Percentiles rank a stretch among this genome's conserved stretches.
phyloP scores from a whole-genome alignment of 2,888 invertebrate genomes.

The Bedellia somnulentella region DNA sequence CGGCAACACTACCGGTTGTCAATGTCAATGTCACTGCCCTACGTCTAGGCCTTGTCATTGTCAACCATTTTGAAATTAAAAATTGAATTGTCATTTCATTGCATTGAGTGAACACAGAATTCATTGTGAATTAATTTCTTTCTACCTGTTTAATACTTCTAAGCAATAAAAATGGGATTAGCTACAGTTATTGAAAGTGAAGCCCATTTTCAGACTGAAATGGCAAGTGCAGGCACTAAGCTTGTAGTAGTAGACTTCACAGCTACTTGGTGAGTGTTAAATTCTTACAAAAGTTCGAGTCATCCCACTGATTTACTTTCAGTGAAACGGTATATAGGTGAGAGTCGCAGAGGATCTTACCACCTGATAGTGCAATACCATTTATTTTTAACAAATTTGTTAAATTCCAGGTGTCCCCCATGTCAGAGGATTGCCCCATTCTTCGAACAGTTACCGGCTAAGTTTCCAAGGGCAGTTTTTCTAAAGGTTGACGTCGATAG shows the following conservation, averaged over 20 bases:
- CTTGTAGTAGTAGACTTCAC: slow-evolving; percentile 94
- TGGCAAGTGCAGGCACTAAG: slow-evolving; percentile 82
- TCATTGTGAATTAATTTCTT: no score
- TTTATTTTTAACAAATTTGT: no score
- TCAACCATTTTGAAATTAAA: slow-evolving; percentile 22
- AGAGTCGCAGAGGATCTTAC: no score
- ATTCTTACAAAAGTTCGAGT: slow-evolving; percentile 26
- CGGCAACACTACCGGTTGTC: no score
- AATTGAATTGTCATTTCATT: slow-evolving; percentile 10
- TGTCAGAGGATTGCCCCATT: slow-evolving; percentile 93
- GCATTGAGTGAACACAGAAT: no score
- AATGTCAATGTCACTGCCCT: no score
- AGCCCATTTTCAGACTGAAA: slow-evolving; percentile 81
- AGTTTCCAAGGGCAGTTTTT: slow-evolving; percentile 88
- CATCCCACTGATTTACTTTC: slow-evolving; percentile 26
- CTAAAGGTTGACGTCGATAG: slow-evolving; percentile 94
- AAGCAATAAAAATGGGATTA: slow-evolving; percentile 45
- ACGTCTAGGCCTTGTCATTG: slow-evolving; percentile 7
- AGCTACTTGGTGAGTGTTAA: slow-evolving; percentile 78
- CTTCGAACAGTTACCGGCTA: slow-evolving; percentile 84
- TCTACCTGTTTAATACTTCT: no score
- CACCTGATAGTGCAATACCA: no score
- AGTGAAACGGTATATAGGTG: no score
- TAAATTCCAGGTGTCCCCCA: slow-evolving; percentile 92
- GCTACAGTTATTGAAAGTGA: slow-evolving; percentile 73